These are phyloP conservation scores for Anoplopoma fimbria DNA, from an alignment of 2,113 vertebrate genomes.

Conservation along the genomic window DNA sequence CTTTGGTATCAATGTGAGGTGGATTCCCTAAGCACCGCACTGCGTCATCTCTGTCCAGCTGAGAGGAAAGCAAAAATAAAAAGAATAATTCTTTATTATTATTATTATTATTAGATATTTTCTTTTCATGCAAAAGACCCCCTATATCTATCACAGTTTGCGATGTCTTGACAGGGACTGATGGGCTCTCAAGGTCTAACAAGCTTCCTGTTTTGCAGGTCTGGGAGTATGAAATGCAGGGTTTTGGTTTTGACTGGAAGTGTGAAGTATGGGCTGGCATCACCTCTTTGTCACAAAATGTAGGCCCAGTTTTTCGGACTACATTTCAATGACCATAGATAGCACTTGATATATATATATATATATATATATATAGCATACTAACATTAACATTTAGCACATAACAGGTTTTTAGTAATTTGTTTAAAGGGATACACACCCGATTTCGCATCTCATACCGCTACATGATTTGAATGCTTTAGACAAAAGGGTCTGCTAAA, in stretches of 20 bases:
- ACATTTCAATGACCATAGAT: background rate
- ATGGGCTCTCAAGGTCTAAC: background rate
- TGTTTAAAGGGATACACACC: no score
- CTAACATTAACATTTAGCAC: no score
- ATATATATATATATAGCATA: no score
- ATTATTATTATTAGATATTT: background rate
- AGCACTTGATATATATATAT: no score
- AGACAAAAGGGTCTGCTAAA: no score
- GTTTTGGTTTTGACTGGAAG: background rate
- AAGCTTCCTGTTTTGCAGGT: background rate
- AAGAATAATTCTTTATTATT: background rate
- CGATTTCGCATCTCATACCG: no score
- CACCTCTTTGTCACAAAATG: background rate
- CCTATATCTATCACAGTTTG: background rate
- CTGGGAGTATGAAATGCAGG: background rate
- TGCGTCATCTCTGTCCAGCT: background rate
- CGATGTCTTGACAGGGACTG: background rate
- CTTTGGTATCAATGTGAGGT: background rate
- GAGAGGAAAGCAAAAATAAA: conserved; percentile 20
- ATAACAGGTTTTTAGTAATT: background rate
- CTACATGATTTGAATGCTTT: no score
- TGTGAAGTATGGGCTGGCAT: background rate
- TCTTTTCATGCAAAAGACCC: background rate
- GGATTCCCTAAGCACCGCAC: conserved; percentile 7
- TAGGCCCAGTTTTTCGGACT: background rate